Conservation (phyloP, 2,888 invertebrate genomes). For the Allygus modestus region DNA sequence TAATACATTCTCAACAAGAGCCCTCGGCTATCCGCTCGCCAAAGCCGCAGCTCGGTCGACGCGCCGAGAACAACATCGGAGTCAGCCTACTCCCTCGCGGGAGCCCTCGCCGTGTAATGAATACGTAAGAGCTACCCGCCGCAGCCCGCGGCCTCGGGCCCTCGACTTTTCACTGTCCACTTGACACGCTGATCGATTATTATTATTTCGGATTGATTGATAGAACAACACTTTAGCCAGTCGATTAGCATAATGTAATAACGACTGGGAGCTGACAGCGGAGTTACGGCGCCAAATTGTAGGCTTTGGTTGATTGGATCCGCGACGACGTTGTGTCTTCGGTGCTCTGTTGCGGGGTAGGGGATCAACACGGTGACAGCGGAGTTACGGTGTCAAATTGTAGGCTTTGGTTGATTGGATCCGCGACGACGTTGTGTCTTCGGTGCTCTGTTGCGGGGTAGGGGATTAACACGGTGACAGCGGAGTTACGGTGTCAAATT, state of each 20-base stretch:
- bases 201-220: constrained; percentile 63
- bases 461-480: too few species aligned
- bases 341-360: too few species aligned
- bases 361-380: too few species aligned
- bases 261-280: constrained; percentile 62
- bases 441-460: too few species aligned
- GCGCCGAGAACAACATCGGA: constrained; percentile 3
- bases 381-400: too few species aligned
- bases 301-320: constrained; percentile 56
- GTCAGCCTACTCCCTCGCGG: neutral
- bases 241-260: constrained; percentile 64
- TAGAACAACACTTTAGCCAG: constrained; percentile 64
- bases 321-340: neutral
- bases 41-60: too few species aligned
- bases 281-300: constrained; percentile 64
- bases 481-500: too few species aligned
- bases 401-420: too few species aligned
- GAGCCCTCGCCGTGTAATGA: constrained; percentile 22
- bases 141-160: neutral
- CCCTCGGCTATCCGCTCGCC: too few species aligned
- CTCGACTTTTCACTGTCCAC: constrained; percentile 55
- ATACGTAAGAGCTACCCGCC: constrained; percentile 12
- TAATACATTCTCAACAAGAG: too few species aligned
- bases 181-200: constrained; percentile 54
- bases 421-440: too few species aligned